Base-by-base conservation (phyloP, 2,888 invertebrate genomes). In the Sicus ferrugineus region DNA sequence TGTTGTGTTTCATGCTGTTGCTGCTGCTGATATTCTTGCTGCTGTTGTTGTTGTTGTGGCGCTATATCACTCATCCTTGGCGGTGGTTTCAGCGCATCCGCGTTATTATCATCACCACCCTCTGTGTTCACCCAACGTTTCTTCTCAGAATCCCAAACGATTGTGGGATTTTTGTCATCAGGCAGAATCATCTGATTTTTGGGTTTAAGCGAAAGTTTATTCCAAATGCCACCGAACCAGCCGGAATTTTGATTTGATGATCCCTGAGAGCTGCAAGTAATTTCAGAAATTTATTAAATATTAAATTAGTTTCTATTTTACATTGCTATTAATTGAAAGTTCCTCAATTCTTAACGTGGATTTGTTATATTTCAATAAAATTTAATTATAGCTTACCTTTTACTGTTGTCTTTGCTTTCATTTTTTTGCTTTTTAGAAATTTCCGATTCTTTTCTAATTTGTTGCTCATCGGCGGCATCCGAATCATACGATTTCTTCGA, bases 171-270 rank as follows among this genome's bases (percentile, higher is more conserved):
- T 84, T 92, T 96, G 86, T 97, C 97, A 86, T 97, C 96, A 1
- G 97, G 97, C 76, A 97, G 88, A 81, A 93, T 96, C 95, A 96
- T 96, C 88, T 96, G 96, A 88, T 96, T 96, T 86, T 94, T 95
- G 56, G 93, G 91, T 76, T 93, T 92, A 67, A 93, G 88, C 23
- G 93, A 89, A 70, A 95, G 88, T 85, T 93, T 94, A 84, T 90
- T 93, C 87, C 94, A 93, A 77, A 96, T 88, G 64, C 95, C 94
- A 73, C 94, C 94, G 80, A 96, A 92, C 94, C 96, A 95, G 68
- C 94, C 91, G 14, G 84, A 80, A 77, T 85, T 84, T 74, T 82
- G 80, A 75, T 75, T 77, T 50, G 75, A 72, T 16, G 48, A 14
- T 69, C 70, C 74, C 52, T 76, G 78, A 21, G 75, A 74, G 6